Conservation (phyloP, 2,113 vertebrate genomes). For the Chloropsis hardwickii region DNA sequence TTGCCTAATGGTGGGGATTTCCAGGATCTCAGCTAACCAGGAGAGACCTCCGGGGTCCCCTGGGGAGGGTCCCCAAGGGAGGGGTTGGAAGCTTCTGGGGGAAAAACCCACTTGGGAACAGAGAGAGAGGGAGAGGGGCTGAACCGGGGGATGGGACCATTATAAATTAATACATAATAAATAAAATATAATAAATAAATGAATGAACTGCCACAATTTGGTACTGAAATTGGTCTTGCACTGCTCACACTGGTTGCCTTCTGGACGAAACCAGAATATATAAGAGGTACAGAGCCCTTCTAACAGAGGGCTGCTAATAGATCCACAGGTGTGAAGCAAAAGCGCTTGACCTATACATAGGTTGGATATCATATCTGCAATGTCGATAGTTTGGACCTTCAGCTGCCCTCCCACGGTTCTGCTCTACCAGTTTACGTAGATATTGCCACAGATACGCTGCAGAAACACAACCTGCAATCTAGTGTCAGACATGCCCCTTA, state of each 20-base stretch:
- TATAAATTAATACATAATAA: no score
- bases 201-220: no score
- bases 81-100: no score
- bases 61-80: no score
- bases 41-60: no score
- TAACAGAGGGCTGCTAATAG: background rate
- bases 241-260: background rate
- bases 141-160: no score
- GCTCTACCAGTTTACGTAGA: background rate
- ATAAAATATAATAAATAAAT: no score
- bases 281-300: background rate
- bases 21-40: no score
- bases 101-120: no score
- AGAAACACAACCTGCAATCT: background rate
- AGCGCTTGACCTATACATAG: rapidly evolving
- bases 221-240: background rate
- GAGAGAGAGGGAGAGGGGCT: no score
- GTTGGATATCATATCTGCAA: background rate
- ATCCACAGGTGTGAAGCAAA: background rate
- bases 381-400: background rate
- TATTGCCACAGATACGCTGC: background rate
- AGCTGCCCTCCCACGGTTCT: background rate
- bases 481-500: background rate
- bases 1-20: no score
- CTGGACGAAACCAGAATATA: background rate